Conservation (phyloP, 1,140 invertebrate species). For the Leguminivora glycinivorella region DNA sequence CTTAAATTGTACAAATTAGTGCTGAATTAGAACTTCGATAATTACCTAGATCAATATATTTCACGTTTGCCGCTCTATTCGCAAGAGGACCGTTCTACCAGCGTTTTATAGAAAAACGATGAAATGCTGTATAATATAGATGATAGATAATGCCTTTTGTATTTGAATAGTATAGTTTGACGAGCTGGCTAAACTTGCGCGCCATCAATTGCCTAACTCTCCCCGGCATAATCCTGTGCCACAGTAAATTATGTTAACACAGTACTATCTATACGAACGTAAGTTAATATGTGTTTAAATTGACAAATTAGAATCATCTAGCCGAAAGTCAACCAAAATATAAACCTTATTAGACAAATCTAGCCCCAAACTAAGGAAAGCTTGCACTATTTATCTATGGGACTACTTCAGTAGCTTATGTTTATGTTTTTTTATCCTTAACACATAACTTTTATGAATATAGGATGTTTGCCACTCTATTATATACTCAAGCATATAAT, state of each 20-base stretch:
- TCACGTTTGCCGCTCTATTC: background rate
- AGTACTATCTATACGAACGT: background rate
- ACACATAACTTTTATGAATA: too few species aligned
- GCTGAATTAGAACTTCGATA: background rate
- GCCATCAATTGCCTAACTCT: constrained; percentile 23
- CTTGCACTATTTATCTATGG: too few species aligned
- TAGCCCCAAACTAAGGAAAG: too few species aligned
- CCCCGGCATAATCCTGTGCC: constrained; percentile 4
- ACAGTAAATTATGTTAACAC: background rate
- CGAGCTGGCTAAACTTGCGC: constrained; percentile 26
- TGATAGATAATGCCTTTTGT: background rate
- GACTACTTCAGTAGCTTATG: too few species aligned
- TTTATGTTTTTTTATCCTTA: too few species aligned
- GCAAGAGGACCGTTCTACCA: background rate
- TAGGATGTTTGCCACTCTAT: too few species aligned
- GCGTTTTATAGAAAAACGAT: background rate
- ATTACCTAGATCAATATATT: background rate
- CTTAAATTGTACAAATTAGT: too few species aligned
- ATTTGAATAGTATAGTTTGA: background rate
- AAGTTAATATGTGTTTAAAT: too few species aligned
- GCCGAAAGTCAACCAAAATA: too few species aligned
- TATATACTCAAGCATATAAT: too few species aligned
- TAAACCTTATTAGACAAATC: too few species aligned
- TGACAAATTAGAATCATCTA: too few species aligned
- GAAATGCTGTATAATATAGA: background rate